phyloP scores from a whole-genome alignment of 1,140 invertebrate genomes.

The Caenorhabditis latens region DNA sequence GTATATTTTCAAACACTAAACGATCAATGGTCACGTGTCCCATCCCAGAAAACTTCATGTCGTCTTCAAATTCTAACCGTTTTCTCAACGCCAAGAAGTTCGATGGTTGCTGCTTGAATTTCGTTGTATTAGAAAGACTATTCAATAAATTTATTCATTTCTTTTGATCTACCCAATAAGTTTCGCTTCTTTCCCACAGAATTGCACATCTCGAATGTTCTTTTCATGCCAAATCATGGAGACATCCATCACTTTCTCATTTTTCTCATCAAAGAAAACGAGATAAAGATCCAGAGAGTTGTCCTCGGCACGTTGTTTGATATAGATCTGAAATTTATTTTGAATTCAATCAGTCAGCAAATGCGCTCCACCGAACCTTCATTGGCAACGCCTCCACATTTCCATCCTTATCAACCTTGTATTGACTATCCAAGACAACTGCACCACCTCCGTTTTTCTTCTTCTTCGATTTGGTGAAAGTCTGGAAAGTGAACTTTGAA shows the following conservation, averaged over 20 bases:
- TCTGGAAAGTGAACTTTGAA: not conserved
- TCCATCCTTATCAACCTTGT: not conserved
- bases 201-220: not conserved
- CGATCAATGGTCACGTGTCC: slow-evolving; percentile 33
- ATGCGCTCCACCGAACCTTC: not conserved
- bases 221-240: not conserved
- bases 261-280: slow-evolving; percentile 8
- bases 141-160: not conserved
- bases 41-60: not conserved
- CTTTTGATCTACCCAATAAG: not conserved
- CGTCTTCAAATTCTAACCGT: slow-evolving; percentile 21
- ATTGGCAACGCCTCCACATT: not conserved
- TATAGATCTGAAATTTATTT: not conserved
- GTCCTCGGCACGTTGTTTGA: slow-evolving; percentile 22
- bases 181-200: slow-evolving; percentile 24
- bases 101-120: not conserved
- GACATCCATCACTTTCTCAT: slow-evolving; percentile 25
- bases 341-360: too few relatives aligned
- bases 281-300: slow-evolving; percentile 1
- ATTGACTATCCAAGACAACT: not conserved
- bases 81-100: slow-evolving; percentile 13
- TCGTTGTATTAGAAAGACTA: not conserved
- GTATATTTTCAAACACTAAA: slow-evolving; percentile 11
- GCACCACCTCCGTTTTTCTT: not conserved
- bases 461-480: not conserved